These are phyloP conservation scores for Drosophila santomea DNA, from an alignment of 1,140 invertebrate genomes.

Conservation along the genomic window DNA sequence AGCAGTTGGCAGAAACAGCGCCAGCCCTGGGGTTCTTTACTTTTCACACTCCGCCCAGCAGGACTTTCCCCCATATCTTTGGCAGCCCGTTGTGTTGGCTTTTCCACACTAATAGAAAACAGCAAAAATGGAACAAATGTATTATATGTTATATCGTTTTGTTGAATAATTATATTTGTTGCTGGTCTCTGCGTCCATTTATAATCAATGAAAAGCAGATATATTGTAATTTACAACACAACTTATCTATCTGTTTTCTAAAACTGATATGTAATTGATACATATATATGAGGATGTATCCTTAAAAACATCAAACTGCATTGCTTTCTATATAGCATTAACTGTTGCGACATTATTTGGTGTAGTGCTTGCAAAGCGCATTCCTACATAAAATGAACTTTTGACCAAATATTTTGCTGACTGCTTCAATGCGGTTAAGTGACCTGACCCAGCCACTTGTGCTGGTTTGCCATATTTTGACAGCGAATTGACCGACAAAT, in stretches of 20 bases:
- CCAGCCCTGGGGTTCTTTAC: slow-evolving; percentile 31
- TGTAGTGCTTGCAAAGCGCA: background rate
- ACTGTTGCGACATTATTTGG: background rate
- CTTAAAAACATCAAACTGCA: too few species aligned
- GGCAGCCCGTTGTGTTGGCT: slow-evolving; percentile 8
- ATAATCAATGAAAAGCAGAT: too few species aligned
- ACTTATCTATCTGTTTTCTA: too few species aligned
- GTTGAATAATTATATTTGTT: too few species aligned
- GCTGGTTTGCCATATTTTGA: slow-evolving; percentile 33
- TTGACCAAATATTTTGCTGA: slow-evolving; percentile 9
- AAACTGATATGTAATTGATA: too few species aligned
- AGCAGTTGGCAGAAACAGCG: background rate
- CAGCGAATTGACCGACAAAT: slow-evolving; percentile 44
- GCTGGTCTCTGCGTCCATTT: too few species aligned
- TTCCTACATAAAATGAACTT: slow-evolving; percentile 41
- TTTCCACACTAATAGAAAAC: slow-evolving; percentile 3
- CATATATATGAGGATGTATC: too few species aligned
- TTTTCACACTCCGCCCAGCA: slow-evolving; percentile 33
- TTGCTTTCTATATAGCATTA: too few species aligned
- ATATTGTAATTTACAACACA: too few species aligned
- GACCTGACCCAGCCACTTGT: slow-evolving; percentile 20
- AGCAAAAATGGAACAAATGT: too few species aligned
- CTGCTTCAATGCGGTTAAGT: slow-evolving; percentile 60
- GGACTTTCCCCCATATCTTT: background rate
- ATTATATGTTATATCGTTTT: too few species aligned